These are phyloP conservation scores for Cydia pomonella DNA, from an alignment of 1,140 invertebrate species.

Conservation along the genomic window DNA sequence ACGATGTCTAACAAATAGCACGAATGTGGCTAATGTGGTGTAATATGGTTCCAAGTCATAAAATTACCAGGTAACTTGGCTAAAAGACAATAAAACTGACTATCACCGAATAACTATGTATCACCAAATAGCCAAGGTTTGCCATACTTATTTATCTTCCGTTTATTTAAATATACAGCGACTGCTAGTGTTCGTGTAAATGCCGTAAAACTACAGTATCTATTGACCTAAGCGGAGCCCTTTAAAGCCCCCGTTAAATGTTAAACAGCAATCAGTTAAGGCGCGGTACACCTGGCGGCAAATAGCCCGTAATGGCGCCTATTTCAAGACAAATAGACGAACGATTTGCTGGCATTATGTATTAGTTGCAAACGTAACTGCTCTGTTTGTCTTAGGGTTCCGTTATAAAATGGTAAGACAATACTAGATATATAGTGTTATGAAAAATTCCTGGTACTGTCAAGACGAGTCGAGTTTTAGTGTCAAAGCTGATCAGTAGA, in stretches of 20 bases:
- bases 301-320: not conserved
- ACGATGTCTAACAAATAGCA: too few relatives aligned
- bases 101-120: too few relatives aligned
- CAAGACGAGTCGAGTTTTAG: too few relatives aligned
- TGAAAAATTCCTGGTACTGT: too few relatives aligned
- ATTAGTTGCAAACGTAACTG: not conserved
- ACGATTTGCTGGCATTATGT: constrained; percentile 2
- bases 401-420: not conserved
- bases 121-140: too few relatives aligned
- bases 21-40: too few relatives aligned
- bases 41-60: too few relatives aligned
- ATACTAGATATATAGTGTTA: not conserved
- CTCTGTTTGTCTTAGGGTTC: not conserved
- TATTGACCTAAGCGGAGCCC: not conserved
- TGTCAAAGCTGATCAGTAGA: too few relatives aligned
- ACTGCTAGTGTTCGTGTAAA: not conserved
- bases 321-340: not conserved
- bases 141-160: too few relatives aligned
- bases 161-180: too few relatives aligned
- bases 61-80: too few relatives aligned
- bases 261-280: constrained; percentile 10
- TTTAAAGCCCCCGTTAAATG: not conserved
- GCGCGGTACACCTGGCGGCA: not conserved
- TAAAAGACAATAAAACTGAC: too few relatives aligned
- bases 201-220: not conserved